Conservation (phyloP, 2,888 invertebrate genomes). For the Ellobium chinense region DNA sequence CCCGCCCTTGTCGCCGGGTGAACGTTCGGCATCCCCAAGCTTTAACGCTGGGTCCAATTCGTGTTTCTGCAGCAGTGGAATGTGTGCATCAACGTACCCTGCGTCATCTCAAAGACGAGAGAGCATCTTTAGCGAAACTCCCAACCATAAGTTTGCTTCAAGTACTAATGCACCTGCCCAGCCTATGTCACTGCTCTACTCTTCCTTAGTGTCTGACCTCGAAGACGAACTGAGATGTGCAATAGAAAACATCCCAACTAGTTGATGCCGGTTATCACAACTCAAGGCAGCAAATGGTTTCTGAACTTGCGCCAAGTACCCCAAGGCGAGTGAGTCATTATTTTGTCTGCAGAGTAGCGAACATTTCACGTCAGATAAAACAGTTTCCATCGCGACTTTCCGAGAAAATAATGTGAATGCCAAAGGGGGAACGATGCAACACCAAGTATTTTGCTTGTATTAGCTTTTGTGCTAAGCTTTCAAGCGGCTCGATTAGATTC, state of each 20-base stretch:
- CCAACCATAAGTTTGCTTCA: neutral
- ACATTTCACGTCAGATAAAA: no score
- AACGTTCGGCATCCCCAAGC: conserved; percentile 1
- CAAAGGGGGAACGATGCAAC: no score
- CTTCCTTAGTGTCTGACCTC: conserved; percentile 39
- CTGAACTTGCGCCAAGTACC: neutral
- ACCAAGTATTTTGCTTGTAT: no score
- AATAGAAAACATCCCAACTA: conserved; percentile 47
- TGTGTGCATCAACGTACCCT: conserved; percentile 3
- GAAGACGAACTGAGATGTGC: conserved; percentile 45
- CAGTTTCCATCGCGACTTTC: no score
- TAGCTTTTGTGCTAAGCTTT: no score
- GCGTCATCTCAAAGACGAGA: neutral
- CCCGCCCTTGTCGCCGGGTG: conserved; percentile 6
- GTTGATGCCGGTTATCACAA: no score
- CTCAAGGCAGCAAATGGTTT: neutral
- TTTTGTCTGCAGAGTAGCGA: no score
- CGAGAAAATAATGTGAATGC: no score
- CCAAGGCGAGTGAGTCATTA: no score
- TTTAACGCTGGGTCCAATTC: neutral
- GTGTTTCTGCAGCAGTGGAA: conserved; percentile 7
- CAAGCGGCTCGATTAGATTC: no score
- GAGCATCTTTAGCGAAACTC: neutral
- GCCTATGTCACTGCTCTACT: conserved; percentile 37
- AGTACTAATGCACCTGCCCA: neutral